Evolutionary conservation across 2,113 vertebrate genomes (phyloP).

Genomic region (Mus pahari): DNA sequence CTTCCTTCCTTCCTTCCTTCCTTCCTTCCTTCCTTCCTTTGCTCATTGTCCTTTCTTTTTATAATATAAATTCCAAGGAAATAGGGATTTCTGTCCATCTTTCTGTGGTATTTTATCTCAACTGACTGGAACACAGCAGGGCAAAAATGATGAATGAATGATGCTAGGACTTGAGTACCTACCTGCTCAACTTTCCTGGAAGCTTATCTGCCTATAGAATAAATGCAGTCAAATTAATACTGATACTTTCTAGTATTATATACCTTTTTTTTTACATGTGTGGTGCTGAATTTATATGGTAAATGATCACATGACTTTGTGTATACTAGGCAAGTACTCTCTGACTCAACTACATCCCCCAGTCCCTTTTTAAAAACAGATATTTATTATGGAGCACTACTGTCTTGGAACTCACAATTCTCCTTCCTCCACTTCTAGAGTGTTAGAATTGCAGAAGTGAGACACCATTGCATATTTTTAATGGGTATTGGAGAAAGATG

Average conservation of each 20-base stretch:
- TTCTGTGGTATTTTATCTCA: not conserved
- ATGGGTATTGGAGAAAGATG: not conserved
- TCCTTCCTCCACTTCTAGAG: not conserved
- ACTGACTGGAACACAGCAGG: not conserved
- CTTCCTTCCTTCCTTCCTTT: not conserved
- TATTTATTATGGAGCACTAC: not conserved
- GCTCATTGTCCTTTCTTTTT: not conserved
- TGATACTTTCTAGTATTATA: not conserved
- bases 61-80: not conserved
- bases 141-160: not conserved
- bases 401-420: not conserved
- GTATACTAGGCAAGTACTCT: not conserved
- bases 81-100: not conserved
- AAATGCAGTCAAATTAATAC: not conserved
- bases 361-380: not conserved
- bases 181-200: not conserved
- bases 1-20: not conserved
- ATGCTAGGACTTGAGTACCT: not conserved
- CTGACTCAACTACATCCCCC: not conserved
- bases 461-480: not conserved
- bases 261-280: not conserved
- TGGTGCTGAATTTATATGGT: not conserved
- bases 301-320: not conserved
- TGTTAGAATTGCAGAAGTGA: not conserved
- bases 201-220: not conserved